Base-by-base conservation (phyloP, 2,888 invertebrate genomes). In the Drosophila cognata region DNA sequence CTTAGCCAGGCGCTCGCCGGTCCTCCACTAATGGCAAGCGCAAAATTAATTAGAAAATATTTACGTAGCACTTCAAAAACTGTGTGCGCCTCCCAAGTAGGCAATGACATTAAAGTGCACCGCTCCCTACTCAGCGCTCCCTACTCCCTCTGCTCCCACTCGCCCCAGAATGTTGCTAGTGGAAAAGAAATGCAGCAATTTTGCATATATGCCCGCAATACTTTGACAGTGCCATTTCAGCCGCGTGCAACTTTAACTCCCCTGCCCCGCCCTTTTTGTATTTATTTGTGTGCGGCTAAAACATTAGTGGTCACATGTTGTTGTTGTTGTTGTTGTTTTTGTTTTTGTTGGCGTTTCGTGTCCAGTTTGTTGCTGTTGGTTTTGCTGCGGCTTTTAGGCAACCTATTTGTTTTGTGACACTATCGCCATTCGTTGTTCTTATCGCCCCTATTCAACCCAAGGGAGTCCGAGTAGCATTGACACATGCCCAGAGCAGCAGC, bases 41-140 rank as follows among this genome's bases (percentile, higher is more conserved):
- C 72, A 68, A 83, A 91, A 90, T 90, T 89, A 88, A 91, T 91
- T 91, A 91, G 90, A 87, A 89, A 90, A 85, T 91, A 87, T 91
- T 91, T 91, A 76, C 87, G 68, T 70, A 79, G 91, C 91, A 84
- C 91, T 91, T 85, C 58, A 88, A 77, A 82, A 74, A 71, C 56
- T 71, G 77, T 74, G 79, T 74, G 68, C 73, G 72, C 60, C 74
- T 66, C 68, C 72, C 72, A 75, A 74, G 72, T 71, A 81, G 77
- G 74, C 74, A 76, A 75, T 70, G 73, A 43, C 69, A 77, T 74
- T 76, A 77, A 79, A 79, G 77, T 56, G 43, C 55, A 61, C 56
- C 58, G 35, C 46, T 62, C 57, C 36, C 41, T 21, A 33, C 61
- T 4, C n/a, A 16, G 25, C 2, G 43, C 56, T 36, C 21, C 38